A percentile compares a stretch with the other conserved stretches of the same genome.
These are phyloP conservation scores for Columba livia DNA, from an alignment of 2,113 vertebrate genomes.

Conservation along the genomic window DNA sequence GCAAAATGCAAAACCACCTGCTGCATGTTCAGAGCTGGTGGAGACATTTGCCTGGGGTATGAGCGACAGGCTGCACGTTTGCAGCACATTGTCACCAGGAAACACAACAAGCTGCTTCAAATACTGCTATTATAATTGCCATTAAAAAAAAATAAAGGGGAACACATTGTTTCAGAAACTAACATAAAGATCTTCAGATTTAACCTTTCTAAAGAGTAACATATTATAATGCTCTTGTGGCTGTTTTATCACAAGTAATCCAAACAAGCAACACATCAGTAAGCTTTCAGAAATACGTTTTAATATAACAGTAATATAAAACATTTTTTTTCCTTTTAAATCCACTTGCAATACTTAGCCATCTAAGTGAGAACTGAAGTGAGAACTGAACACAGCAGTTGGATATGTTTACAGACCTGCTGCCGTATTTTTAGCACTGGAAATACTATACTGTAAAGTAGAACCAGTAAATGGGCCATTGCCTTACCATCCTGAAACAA, in stretches of 20 bases:
- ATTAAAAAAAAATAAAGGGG: not conserved
- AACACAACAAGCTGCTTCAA: not conserved
- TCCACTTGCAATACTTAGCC: not conserved
- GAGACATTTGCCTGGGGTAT: not conserved
- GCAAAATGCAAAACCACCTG: not conserved
- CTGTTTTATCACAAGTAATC: not conserved
- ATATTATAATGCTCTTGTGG: not conserved
- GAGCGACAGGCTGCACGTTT: not conserved
- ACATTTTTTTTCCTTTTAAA: not conserved
- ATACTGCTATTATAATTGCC: rapidly evolving
- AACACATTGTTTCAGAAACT: not conserved
- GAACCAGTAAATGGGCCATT: not conserved
- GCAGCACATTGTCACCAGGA: not conserved
- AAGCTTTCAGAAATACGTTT: not conserved
- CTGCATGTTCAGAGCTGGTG: not conserved
- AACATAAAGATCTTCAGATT: not conserved
- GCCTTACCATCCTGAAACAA: slow-evolving; percentile 95
- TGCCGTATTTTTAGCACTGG: slow-evolving; percentile 48
- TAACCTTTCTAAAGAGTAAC: not conserved
- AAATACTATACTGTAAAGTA: slow-evolving; percentile 1
- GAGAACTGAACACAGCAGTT: not conserved
- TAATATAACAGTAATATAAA: not conserved
- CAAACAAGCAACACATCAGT: not conserved
- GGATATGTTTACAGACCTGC: not conserved
- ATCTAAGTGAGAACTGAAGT: not conserved